Base-by-base conservation (phyloP, 2,888 invertebrate genomes). In the Schizotus pectinicornis region DNA sequence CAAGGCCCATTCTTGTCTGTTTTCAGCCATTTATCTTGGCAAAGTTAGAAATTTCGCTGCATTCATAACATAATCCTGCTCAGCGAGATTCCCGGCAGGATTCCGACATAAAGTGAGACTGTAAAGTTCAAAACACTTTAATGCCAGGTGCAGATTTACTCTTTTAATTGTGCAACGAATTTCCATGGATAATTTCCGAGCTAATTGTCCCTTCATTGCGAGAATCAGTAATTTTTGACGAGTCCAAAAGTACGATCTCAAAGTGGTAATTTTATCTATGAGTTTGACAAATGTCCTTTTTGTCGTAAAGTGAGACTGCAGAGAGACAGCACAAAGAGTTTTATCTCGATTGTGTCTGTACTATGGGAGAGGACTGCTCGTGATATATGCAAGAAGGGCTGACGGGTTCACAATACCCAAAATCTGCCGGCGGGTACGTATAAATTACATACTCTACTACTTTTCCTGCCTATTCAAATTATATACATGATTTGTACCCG, bases 291-390 rank as follows among this genome's bases (percentile, higher is more conserved):
- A 65, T 69, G 64, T 65, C 63, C 67, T 69, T 67, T 67, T 69
- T 65, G 65, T 65, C 59, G 53, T 53, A 61, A 68, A 67, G 62
- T 62, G 61, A 64, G 55, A 58, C 56, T 57, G 54, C 59, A 52
- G 58, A 52, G 50, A 46, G 60, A 63, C 65, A 59, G 62, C 64
- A 69, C 65, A 65, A 65, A 67, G 67, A 65, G 65, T 67, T 68
- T 69, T 68, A 68, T 68, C 69, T 68, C 67, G 65, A 67, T 69
- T 68, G 61, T 56, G 65, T 65, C 64, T 67, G 68, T 65, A 67
- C 66, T 64, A 67, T 68, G 61, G 64, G 54, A 65, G 59, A 65
- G 64, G 64, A 62, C 62, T 63, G 64, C 58, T 61, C 60, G 68
- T 68, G 67, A 66, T 66, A 67, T 67, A 67, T 67, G 64, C 66